Evolutionary conservation across 2,888 invertebrate genomes (phyloP), one percentile per base, ranked within the genome.

Genomic region (Drosophila imparisetae): DNA sequence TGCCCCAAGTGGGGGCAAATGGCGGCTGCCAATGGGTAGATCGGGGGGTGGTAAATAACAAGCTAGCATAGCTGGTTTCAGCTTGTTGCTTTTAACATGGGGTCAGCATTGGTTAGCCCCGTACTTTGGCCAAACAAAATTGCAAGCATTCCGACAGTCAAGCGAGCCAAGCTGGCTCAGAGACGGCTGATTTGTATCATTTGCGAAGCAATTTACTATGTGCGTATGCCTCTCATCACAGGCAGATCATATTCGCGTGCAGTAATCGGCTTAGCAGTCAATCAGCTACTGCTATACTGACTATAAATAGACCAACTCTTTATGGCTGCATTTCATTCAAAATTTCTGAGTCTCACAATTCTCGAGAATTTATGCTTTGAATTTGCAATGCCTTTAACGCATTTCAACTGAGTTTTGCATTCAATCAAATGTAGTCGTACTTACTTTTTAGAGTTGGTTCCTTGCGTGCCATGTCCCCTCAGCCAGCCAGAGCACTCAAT

Each of bases 61-160:
- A 40, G 49, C 30, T 24, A 15, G 30, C 10, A 30, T 30, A 34
- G 42, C 48, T 40, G 52, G 21, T 42, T 10, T 38, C 8, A 36
- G 66, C 75, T 75, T 72, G 72, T 76, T 76, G 65, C 71, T 59
- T 45, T 50, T 57, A 38, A 42, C 62, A 52, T 54, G 4, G 24
- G 27, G 34, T 45, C 67, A 59, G 49, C 34, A 67, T 72, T 15
- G 76, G 77, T 76, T 77, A 53, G 48, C 32, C 50, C 52, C 54
- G 52, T 48, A 40, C 49, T 72, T 67, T 71, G 49, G 70, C 54
- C 65, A 59, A 54, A 62, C 60, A 34, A 82, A 82, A 82, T 83
- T 78, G 86, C 72, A 67, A 66, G 75, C 74, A 83, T 83, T 83
- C 8, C 48, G 62, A 50, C 75, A 63, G 65, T 60, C 57, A 74